Conservation (phyloP, 2,113 vertebrate species). For the Himantopus leucocephalus region DNA sequence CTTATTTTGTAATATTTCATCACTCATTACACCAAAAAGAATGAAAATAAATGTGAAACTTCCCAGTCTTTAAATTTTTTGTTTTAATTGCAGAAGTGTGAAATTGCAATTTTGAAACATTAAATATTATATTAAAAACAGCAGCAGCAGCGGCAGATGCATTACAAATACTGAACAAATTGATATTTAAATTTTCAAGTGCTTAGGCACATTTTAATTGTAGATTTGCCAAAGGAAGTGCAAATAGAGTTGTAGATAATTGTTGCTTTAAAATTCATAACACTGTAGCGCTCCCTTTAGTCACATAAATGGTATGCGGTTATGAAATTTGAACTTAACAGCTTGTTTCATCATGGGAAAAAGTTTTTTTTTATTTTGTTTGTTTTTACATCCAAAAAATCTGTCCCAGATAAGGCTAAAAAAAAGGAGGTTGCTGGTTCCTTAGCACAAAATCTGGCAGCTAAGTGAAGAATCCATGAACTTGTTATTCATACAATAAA, state of each 20-base stretch:
- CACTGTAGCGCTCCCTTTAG: slow-evolving; percentile 48
- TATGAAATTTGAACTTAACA: slow-evolving; percentile 53
- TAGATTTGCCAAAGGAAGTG: slow-evolving; percentile 63
- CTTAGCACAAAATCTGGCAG: slow-evolving; percentile 31
- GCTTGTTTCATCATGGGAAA: slow-evolving; percentile 31
- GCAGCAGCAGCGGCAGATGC: slow-evolving; percentile 3
- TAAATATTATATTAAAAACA: slow-evolving; percentile 9
- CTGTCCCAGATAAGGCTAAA: background rate
- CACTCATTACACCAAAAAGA: background rate
- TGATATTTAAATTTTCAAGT: slow-evolving; percentile 60
- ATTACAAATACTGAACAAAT: slow-evolving; percentile 43
- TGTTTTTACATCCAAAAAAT: background rate
- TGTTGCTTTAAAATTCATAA: slow-evolving; percentile 63
- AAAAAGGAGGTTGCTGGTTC: background rate
- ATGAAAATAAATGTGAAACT: slow-evolving; percentile 1
- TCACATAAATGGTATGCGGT: slow-evolving; percentile 32
- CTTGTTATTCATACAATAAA: background rate
- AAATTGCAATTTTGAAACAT: background rate
- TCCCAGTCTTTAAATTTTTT: background rate
- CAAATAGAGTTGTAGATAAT: slow-evolving; percentile 58
- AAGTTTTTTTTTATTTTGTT: background rate
- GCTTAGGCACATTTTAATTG: slow-evolving; percentile 63
- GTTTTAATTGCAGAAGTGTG: background rate
- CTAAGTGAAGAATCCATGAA: slow-evolving; percentile 10
- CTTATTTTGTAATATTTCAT: background rate